Evolutionary conservation across 2,113 vertebrate species (phyloP).

Genomic region (Pungitius pungitius): DNA sequence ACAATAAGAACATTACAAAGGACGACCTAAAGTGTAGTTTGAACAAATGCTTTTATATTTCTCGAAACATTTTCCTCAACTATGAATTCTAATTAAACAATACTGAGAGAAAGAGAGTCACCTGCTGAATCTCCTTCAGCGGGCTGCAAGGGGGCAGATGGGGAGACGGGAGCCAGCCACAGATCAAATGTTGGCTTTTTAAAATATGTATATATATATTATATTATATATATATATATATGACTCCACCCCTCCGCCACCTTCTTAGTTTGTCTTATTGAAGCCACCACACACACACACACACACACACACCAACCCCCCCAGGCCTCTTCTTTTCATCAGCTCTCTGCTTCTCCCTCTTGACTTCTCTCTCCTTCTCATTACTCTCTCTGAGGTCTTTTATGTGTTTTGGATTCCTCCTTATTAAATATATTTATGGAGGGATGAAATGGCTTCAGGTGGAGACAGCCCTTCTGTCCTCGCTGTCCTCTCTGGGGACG

Average conservation of each 20-base stretch:
- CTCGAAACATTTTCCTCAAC: too few species aligned
- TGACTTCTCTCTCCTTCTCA: slow-evolving; percentile 5
- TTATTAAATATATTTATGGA: neutral
- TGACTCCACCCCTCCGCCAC: neutral
- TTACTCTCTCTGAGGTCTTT: neutral
- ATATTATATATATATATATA: neutral
- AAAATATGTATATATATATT: too few species aligned
- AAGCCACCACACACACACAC: slow-evolving; percentile 3
- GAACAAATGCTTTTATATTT: too few species aligned
- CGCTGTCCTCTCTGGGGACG: too few species aligned
- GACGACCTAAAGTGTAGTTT: too few species aligned
- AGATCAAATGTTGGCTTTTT: too few species aligned
- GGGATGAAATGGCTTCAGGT: neutral
- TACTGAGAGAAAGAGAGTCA: too few species aligned
- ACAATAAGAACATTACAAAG: too few species aligned
- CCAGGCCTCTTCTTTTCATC: slow-evolving; percentile 26
- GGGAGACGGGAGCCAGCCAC: too few species aligned
- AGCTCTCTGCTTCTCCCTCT: slow-evolving; percentile 1
- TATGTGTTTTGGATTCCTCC: neutral
- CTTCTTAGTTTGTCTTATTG: slow-evolving; percentile 6
- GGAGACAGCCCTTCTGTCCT: neutral
- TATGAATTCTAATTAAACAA: too few species aligned
- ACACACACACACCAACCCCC: slow-evolving; percentile 12
- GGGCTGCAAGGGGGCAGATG: slow-evolving; percentile 31
- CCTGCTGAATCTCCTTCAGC: neutral